Percentiles rank a stretch among this genome's conserved stretches.
Conservation (phyloP, 2,888 invertebrate species). For the Taenaris catops region DNA sequence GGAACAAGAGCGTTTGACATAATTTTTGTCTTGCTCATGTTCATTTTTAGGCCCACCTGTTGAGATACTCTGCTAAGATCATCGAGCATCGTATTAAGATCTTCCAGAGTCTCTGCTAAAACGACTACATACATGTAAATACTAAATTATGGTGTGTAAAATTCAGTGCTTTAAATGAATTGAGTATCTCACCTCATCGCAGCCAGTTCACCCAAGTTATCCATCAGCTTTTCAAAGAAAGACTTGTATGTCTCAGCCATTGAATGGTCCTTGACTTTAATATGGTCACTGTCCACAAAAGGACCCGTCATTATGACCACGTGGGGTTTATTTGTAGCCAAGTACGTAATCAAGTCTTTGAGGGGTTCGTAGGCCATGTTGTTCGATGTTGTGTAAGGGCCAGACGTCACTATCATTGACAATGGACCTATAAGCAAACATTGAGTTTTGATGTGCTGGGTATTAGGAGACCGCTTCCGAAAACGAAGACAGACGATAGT, state of each 20-base stretch:
- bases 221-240: constrained; percentile 86
- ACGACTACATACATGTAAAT: too few relatives aligned
- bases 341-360: constrained; percentile 85
- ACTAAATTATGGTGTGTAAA: too few relatives aligned
- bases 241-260: constrained; percentile 85
- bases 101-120: too few relatives aligned
- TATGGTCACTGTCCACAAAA: constrained; percentile 87
- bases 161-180: too few relatives aligned
- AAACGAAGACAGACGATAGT: too few relatives aligned
- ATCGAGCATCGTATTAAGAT: too few relatives aligned
- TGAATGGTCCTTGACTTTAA: constrained; percentile 79
- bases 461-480: too few relatives aligned
- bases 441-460: too few relatives aligned
- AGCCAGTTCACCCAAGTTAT: constrained; percentile 81
- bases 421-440: constrained; percentile 64
- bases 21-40: too few relatives aligned
- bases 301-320: constrained; percentile 92
- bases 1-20: too few relatives aligned
- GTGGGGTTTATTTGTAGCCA: constrained; percentile 86
- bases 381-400: constrained; percentile 90
- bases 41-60: too few relatives aligned
- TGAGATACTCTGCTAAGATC: too few relatives aligned
- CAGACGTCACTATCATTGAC: constrained; percentile 87
- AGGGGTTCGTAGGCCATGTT: constrained; percentile 90
- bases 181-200: constrained; percentile 63